Evolutionary conservation across 2,888 invertebrate genomes (phyloP).

Genomic region (Creontiades dilutus): DNA sequence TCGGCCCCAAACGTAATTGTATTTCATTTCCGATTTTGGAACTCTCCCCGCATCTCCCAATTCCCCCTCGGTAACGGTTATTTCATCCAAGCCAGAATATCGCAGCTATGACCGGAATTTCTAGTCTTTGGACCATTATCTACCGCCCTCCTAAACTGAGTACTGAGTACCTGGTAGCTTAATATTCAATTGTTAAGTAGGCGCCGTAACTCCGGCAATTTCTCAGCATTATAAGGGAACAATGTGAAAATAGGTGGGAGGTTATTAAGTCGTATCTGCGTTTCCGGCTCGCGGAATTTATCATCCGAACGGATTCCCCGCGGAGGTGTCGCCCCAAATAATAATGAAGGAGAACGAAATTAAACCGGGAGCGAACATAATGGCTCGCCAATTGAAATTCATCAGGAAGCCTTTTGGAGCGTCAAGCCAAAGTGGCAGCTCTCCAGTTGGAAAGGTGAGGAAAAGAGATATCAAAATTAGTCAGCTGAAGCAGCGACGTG

Average conservation of each 20-base stretch:
- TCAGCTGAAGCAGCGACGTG: background rate
- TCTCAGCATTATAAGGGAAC: background rate
- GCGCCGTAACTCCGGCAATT: background rate
- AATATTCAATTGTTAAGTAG: background rate
- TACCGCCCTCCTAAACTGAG: too few species aligned
- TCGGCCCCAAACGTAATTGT: too few species aligned
- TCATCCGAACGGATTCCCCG: slow-evolving; percentile 8
- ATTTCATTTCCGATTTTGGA: too few species aligned
- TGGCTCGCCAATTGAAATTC: slow-evolving; percentile 17
- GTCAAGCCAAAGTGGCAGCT: background rate
- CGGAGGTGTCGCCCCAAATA: background rate
- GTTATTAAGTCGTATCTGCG: slow-evolving; percentile 4
- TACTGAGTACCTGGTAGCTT: background rate
- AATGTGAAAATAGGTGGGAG: background rate
- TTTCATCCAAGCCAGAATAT: too few species aligned
- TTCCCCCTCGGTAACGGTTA: too few species aligned
- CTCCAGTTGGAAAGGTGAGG: background rate
- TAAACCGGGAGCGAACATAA: slow-evolving; percentile 1
- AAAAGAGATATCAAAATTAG: slow-evolving; percentile 34
- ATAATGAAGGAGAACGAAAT: slow-evolving; percentile 30
- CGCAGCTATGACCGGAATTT: too few species aligned
- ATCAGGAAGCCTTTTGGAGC: slow-evolving; percentile 5
- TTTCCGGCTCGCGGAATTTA: background rate
- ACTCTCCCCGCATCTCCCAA: too few species aligned
- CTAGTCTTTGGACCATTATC: too few species aligned